These are phyloP conservation scores for Okamejei kenojei DNA, from an alignment of 2,797 vertebrate genomes.

Conservation along the genomic window DNA sequence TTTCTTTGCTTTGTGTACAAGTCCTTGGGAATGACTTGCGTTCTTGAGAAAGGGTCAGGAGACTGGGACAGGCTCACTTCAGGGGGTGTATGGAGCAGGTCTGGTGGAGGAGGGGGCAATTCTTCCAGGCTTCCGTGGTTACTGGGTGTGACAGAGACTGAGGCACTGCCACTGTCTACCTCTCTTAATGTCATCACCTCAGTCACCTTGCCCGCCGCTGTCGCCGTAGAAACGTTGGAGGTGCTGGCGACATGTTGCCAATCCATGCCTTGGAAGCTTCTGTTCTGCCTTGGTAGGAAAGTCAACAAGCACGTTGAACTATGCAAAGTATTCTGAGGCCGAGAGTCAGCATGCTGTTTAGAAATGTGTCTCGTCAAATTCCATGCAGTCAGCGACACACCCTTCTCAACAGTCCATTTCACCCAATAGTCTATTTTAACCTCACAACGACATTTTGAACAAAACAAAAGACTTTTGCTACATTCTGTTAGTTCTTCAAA, in stretches of 20 bases:
- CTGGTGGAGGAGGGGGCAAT: slow-evolving; percentile 66
- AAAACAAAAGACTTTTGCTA: not conserved
- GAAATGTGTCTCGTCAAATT: not conserved
- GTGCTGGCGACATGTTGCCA: slow-evolving; percentile 58
- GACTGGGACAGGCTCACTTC: slow-evolving; percentile 58
- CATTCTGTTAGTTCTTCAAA: not conserved
- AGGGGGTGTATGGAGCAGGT: slow-evolving; percentile 63
- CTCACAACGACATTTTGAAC: not conserved
- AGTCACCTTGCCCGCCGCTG: slow-evolving; percentile 51
- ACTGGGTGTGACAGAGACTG: slow-evolving; percentile 46
- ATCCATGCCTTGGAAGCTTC: slow-evolving; percentile 64
- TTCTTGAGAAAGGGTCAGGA: slow-evolving; percentile 57
- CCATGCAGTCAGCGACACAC: not conserved
- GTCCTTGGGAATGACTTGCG: slow-evolving; percentile 58
- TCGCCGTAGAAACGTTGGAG: slow-evolving; percentile 54
- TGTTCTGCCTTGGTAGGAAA: slow-evolving; percentile 63
- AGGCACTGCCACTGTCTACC: slow-evolving; percentile 44
- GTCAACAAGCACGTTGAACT: slow-evolving; percentile 27
- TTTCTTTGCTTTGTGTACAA: slow-evolving; percentile 69
- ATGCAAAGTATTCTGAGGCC: not conserved
- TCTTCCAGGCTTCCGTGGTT: slow-evolving; percentile 63
- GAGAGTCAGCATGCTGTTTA: not conserved
- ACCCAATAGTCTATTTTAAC: not conserved
- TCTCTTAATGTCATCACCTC: slow-evolving; percentile 50
- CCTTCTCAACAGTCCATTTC: not conserved